Percentiles rank a stretch among this genome's conserved stretches.
Conservation (phyloP, 2,797 vertebrate genomes). For the Salmo trutta region DNA sequence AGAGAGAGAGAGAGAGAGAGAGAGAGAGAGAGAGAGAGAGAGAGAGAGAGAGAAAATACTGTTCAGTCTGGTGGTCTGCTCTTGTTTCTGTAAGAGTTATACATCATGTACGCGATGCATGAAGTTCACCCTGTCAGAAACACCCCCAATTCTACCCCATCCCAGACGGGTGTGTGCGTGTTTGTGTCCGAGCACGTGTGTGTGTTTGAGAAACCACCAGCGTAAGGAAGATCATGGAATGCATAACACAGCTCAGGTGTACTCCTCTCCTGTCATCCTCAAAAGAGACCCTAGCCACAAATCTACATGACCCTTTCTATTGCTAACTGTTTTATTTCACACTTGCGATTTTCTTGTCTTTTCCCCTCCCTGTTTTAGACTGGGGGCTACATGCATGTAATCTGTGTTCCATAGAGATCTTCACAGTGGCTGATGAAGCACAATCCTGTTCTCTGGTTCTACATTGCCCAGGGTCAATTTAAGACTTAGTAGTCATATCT, state of each 20-base stretch:
- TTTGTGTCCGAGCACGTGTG: no score
- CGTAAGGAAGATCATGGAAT: slow-evolving; percentile 53
- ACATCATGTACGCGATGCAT: slow-evolving; percentile 74
- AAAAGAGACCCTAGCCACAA: slow-evolving; percentile 39
- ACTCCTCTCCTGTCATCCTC: slow-evolving; percentile 65
- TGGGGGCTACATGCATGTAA: slow-evolving; percentile 65
- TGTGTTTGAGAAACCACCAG: not conserved
- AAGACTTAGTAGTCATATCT: not conserved
- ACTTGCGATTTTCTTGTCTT: slow-evolving; percentile 42
- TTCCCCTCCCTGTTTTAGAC: slow-evolving; percentile 41
- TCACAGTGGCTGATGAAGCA: slow-evolving; percentile 36
- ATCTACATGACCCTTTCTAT: slow-evolving; percentile 62
- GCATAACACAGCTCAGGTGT: slow-evolving; percentile 65
- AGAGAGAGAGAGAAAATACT: not conserved
- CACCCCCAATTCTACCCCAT: slow-evolving; percentile 10
- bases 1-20: not conserved
- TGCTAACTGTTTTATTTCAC: slow-evolving; percentile 57
- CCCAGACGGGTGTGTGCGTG: not conserved
- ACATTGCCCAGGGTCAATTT: slow-evolving; percentile 39
- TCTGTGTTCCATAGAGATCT: slow-evolving; percentile 62
- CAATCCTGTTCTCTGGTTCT: slow-evolving; percentile 36
- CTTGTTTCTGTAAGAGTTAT: slow-evolving; percentile 66
- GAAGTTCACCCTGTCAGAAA: slow-evolving; percentile 75
- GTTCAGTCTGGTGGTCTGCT: slow-evolving; percentile 15
- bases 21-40: not conserved